Evolutionary conservation across 1,140 invertebrate genomes (phyloP).

Genomic region (Rhopalosiphum padi): DNA sequence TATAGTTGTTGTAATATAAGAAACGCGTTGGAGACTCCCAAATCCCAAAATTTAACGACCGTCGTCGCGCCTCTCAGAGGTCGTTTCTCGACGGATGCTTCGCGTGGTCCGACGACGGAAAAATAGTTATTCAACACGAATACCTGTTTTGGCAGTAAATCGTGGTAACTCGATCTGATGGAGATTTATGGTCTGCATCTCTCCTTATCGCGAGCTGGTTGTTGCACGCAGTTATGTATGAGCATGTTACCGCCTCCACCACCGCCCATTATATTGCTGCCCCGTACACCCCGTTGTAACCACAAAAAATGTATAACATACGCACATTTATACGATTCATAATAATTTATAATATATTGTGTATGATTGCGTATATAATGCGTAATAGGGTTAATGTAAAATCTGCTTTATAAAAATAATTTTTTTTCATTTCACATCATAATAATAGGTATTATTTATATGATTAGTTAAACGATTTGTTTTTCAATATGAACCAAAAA

Average conservation of each 20-base stretch:
- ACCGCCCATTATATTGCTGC: background rate
- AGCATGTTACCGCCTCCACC: background rate
- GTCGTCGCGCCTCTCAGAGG: constrained; percentile 1
- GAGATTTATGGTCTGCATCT: constrained; percentile 13
- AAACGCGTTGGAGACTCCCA: background rate
- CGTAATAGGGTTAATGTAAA: background rate
- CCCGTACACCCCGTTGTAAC: background rate
- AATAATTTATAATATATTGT: background rate
- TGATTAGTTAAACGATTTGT: background rate
- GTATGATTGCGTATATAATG: no score
- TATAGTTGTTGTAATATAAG: background rate
- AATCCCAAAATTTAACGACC: constrained; percentile 16
- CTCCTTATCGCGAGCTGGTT: background rate
- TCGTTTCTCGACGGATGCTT: constrained; percentile 17
- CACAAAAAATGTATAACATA: background rate
- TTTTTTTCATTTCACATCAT: background rate
- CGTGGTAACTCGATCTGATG: constrained; percentile 5
- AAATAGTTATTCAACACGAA: constrained; percentile 32
- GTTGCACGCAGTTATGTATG: background rate
- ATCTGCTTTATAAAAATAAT: background rate
- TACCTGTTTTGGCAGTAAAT: constrained; percentile 41
- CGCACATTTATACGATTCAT: background rate
- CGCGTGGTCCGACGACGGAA: constrained; percentile 10
- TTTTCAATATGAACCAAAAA: background rate
- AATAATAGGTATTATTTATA: no score